Conservation (phyloP, 2,888 invertebrate species). For the Lepidonotus clava region DNA sequence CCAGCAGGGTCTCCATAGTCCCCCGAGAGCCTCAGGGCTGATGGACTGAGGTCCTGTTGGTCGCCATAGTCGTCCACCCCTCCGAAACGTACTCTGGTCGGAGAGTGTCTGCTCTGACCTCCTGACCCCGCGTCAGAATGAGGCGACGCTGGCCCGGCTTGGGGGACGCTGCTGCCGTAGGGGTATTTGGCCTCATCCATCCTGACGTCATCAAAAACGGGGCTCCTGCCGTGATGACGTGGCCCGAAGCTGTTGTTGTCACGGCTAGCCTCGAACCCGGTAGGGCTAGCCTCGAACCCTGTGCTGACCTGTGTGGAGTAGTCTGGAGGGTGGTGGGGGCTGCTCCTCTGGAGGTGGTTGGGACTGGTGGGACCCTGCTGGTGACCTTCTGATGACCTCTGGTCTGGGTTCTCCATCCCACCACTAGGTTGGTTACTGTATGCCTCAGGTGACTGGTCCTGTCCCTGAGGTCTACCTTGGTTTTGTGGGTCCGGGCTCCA, state of each 20-base stretch:
- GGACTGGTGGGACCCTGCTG: not conserved
- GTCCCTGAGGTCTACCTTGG: too few relatives aligned
- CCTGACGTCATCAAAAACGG: conserved; percentile 7
- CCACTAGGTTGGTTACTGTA: too few relatives aligned
- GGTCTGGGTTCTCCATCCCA: too few relatives aligned
- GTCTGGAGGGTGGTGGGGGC: not conserved
- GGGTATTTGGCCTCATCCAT: not conserved
- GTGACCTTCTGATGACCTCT: too few relatives aligned
- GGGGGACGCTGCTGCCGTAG: not conserved
- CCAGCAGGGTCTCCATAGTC: too few relatives aligned
- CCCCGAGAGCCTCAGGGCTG: too few relatives aligned
- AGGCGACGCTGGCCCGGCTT: not conserved
- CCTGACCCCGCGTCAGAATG: not conserved
- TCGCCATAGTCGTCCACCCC: not conserved
- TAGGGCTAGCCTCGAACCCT: not conserved
- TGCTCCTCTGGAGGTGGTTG: not conserved
- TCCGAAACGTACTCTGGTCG: not conserved
- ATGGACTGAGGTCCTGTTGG: not conserved
- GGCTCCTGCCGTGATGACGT: not conserved
- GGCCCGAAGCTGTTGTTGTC: not conserved
- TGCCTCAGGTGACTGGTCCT: too few relatives aligned
- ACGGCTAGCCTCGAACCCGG: not conserved
- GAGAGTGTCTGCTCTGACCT: not conserved
- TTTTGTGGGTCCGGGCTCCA: too few relatives aligned
- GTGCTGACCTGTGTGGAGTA: not conserved